phyloP scores from a whole-genome alignment of 1,140 invertebrate genomes.

The Brachionus calyciflorus region DNA sequence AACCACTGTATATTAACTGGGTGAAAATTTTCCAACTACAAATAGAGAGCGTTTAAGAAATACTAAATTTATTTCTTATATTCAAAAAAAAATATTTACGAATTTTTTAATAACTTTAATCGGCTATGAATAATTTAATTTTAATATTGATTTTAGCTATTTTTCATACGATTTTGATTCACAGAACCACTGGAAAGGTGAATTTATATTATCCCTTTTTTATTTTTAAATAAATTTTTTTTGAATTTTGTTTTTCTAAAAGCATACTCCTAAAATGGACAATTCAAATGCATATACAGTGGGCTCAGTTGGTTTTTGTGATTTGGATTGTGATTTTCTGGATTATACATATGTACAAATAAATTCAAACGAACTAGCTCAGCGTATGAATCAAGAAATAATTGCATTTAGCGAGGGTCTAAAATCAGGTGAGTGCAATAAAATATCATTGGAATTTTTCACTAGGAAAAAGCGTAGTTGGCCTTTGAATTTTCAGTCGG shows the following conservation, averaged over 20 bases:
- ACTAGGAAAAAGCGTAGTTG: constrained; percentile 82
- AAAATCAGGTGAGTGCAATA: constrained; percentile 66
- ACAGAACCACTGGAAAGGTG: constrained; percentile 82
- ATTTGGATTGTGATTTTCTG: constrained; percentile 93
- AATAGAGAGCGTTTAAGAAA: too few species aligned
- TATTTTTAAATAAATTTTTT: not conserved
- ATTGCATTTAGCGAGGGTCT: constrained; percentile 79
- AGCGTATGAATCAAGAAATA: constrained; percentile 75
- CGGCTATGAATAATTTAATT: not conserved
- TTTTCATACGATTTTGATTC: constrained; percentile 90
- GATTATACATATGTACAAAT: constrained; percentile 80
- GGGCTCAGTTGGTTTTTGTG: constrained; percentile 86
- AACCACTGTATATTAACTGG: too few species aligned
- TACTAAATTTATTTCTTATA: too few species aligned
- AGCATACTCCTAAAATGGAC: constrained; percentile 85
- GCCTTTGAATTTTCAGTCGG: constrained; percentile 70
- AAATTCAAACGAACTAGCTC: constrained; percentile 70
- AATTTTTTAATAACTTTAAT: not conserved
- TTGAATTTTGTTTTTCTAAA: constrained; percentile 48
- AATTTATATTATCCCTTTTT: not conserved
- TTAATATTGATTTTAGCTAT: constrained; percentile 62
- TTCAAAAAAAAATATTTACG: too few species aligned
- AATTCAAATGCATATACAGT: constrained; percentile 78
- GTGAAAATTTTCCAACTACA: too few species aligned
- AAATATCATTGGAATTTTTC: constrained; percentile 92